phyloP scores from a whole-genome alignment of 2,797 vertebrate genomes.

The Champsocephalus esox region DNA sequence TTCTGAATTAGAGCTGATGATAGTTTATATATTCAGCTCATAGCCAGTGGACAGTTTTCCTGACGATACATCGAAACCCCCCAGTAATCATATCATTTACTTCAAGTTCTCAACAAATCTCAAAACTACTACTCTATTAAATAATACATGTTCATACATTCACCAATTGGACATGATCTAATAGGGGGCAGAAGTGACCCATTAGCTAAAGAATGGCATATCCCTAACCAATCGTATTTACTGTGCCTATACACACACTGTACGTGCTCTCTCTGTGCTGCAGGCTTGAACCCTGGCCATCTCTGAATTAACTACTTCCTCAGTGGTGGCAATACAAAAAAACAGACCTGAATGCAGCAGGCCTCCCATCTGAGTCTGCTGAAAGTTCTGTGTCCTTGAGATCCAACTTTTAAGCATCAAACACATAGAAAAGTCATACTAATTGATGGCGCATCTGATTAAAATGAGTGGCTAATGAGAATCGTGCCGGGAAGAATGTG shows the following conservation, averaged over 20 bases:
- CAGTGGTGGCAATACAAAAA: conserved; percentile 67
- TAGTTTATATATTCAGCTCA: background rate
- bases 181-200: background rate
- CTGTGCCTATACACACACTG: conserved; percentile 15
- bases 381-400: conserved; percentile 89
- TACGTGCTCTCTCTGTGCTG: conserved; percentile 34
- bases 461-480: conserved; percentile 97
- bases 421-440: conserved; percentile 86
- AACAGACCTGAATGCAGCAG: conserved; percentile 35
- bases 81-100: background rate
- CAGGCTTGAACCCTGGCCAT: conserved; percentile 63
- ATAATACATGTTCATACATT: background rate
- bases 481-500: conserved; percentile 89
- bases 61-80: background rate
- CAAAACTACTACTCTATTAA: background rate
- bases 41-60: background rate
- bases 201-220: background rate
- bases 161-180: background rate
- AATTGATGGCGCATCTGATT: conserved; percentile 94
- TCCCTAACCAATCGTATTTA: background rate
- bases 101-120: background rate
- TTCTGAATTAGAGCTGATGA: background rate
- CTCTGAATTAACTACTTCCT: conserved; percentile 78
- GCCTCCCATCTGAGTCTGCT: conserved; percentile 45
- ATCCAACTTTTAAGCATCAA: conserved; percentile 89